These are phyloP conservation scores for Fregetta grallaria DNA, from an alignment of 2,113 vertebrate genomes.

Conservation along the genomic window DNA sequence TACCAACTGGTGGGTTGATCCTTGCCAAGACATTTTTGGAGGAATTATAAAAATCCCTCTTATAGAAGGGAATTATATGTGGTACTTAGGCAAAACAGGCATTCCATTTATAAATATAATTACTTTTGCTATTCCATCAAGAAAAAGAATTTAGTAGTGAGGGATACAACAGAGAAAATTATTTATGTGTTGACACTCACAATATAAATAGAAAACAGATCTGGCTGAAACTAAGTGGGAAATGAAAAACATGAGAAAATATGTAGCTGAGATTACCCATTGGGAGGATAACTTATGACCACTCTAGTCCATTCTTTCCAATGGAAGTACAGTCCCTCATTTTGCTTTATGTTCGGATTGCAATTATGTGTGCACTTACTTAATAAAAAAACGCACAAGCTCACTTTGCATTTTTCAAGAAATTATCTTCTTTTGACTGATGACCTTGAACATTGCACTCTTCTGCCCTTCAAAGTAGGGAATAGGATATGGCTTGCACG, in stretches of 20 bases:
- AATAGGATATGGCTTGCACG: neutral
- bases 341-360: neutral
- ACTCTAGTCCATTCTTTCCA: neutral
- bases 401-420: neutral
- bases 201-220: conserved; percentile 51
- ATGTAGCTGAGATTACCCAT: neutral
- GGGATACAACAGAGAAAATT: conserved; percentile 39
- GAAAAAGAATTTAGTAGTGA: conserved; percentile 50
- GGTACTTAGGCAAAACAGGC: conserved; percentile 57
- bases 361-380: neutral
- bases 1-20: conserved; percentile 20
- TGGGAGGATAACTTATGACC: neutral
- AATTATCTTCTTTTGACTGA: neutral
- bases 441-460: neutral
- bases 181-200: conserved; percentile 37
- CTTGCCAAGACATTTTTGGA: conserved; percentile 57
- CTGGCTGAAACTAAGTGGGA: conserved; percentile 27
- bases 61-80: conserved; percentile 38
- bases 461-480: neutral
- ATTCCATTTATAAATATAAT: conserved; percentile 65
- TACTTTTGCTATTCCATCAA: conserved; percentile 52
- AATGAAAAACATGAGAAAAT: conserved; percentile 39
- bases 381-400: neutral
- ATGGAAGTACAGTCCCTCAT: neutral
- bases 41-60: conserved; percentile 66